Base-by-base conservation (phyloP, 2,888 invertebrate species). In the Drosophila cognata region DNA sequence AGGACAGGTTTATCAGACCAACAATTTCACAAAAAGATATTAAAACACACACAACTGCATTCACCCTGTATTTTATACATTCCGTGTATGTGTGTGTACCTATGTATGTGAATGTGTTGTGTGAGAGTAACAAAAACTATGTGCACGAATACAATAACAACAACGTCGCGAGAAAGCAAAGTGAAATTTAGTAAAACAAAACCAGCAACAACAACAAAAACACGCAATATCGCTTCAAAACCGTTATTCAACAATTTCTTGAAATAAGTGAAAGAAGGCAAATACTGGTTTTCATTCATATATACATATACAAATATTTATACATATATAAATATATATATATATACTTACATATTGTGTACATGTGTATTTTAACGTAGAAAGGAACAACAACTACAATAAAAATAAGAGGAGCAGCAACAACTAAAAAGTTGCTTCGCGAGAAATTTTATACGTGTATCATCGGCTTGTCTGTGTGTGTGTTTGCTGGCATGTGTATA, bases 181-280 rank as follows among this genome's bases (percentile, higher is more conserved):
- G 89, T 89, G 87, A 87, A 87, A 87, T 89, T 87, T 81, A 84
- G 71, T 72, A 84, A 82, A 84, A 71, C 74, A 70, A 64, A 53
- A 78, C 63, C 74, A 66, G 67, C 71, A 28, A 81, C 65, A 66
- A 60, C 71, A 74, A 74, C 57, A 61, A 71, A 74, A 69, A 66
- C 81, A 70, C 75, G 68, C 72, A 85, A 82, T 79, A 74, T 74
- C 77, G 66, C 87, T 78, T 79, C 72, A 57, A 86, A 87, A 86
- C 89, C 82, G 79, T 87, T 89, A 84, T 87, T 87, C 77, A 84
- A 85, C 88, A 88, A 79, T 86, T 85, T 85, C 77, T 78, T 86
- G 77, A 78, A 84, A 82, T 77, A 84, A 88, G 82, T 86, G 85
- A 88, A 86, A 88, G 88, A 87, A 81, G 81, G 82, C 71, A 82